Conservation (phyloP, 2,113 vertebrate species). For the Emydura subglobosa region DNA sequence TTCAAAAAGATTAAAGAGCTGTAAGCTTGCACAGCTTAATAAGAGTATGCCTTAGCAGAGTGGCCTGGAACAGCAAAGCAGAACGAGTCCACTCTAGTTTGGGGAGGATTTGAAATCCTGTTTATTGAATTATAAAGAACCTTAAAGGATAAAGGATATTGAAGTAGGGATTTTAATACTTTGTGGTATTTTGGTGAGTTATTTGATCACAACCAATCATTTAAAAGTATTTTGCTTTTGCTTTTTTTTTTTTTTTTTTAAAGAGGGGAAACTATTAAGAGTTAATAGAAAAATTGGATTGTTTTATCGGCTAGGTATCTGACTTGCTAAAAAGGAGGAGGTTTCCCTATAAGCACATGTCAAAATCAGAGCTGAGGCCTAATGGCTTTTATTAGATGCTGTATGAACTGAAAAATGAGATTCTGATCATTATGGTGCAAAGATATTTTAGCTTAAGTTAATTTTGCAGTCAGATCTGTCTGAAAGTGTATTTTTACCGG, state of each 20-base stretch:
- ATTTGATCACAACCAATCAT: slow-evolving; percentile 82
- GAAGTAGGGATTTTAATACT: slow-evolving; percentile 84
- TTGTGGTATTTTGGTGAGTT: slow-evolving; percentile 78
- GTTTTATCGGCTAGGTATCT: fast-evolving
- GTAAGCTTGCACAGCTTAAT: slow-evolving; percentile 85
- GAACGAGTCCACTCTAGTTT: slow-evolving; percentile 75
- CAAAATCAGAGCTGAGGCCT: background rate
- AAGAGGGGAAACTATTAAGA: background rate
- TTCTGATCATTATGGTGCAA: fast-evolving
- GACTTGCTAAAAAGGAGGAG: fast-evolving
- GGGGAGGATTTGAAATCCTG: slow-evolving; percentile 84
- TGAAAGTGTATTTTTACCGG: fast-evolving
- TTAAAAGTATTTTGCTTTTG: slow-evolving; percentile 25
- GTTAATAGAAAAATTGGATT: background rate
- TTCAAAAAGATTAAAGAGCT: slow-evolving; percentile 88
- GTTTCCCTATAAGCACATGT: background rate
- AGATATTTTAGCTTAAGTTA: background rate
- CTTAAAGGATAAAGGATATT: slow-evolving; percentile 88
- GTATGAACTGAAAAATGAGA: fast-evolving
- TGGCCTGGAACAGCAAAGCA: slow-evolving; percentile 78
- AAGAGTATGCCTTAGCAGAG: slow-evolving; percentile 76
- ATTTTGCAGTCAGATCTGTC: fast-evolving
- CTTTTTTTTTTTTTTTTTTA: no score
- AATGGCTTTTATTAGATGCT: background rate
- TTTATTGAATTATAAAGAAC: slow-evolving; percentile 91